Percentiles rank a stretch among this genome's conserved stretches.
These are phyloP conservation scores for Patella vulgata DNA, from an alignment of 1,140 invertebrate genomes.

Conservation along the genomic window DNA sequence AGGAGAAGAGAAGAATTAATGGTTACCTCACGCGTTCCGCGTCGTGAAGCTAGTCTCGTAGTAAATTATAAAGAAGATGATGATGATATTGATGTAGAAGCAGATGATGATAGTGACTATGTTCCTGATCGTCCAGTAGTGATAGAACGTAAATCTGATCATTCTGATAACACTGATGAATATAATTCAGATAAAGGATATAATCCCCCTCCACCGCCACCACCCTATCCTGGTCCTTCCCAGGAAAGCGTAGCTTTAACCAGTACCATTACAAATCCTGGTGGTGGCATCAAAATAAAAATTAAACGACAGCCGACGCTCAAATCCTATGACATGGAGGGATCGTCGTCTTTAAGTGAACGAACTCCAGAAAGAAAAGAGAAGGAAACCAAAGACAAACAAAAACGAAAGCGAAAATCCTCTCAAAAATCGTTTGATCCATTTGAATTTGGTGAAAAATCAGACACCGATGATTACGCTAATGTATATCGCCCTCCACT, in stretches of 20 bases:
- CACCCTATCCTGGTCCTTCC: slow-evolving; percentile 19
- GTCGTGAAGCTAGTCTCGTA: background rate
- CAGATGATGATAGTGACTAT: slow-evolving; percentile 25
- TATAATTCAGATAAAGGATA: slow-evolving; percentile 13
- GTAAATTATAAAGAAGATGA: slow-evolving; percentile 6
- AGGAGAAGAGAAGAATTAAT: background rate
- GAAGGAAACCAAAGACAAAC: background rate
- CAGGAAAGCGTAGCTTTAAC: slow-evolving; percentile 48
- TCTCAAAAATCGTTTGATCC: slow-evolving; percentile 33
- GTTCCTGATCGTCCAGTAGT: slow-evolving; percentile 8
- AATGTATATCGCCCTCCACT: slow-evolving; percentile 4
- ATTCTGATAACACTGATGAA: slow-evolving; percentile 38
- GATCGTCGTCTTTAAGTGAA: too few relatives aligned
- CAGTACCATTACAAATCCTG: slow-evolving; percentile 58
- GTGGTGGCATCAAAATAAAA: slow-evolving; percentile 64
- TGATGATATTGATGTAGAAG: slow-evolving; percentile 22
- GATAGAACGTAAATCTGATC: slow-evolving; percentile 32
- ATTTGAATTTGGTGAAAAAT: slow-evolving; percentile 35
- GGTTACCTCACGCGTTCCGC: background rate
- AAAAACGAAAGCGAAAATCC: slow-evolving; percentile 33
- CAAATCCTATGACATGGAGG: background rate
- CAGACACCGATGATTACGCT: slow-evolving; percentile 39
- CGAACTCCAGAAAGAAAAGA: slow-evolving; percentile 4
- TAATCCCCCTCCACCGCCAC: too few relatives aligned
- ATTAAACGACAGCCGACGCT: slow-evolving; percentile 54